Base-by-base conservation (phyloP, 2,797 vertebrate genomes). In the Ambastaia sidthimunki region DNA sequence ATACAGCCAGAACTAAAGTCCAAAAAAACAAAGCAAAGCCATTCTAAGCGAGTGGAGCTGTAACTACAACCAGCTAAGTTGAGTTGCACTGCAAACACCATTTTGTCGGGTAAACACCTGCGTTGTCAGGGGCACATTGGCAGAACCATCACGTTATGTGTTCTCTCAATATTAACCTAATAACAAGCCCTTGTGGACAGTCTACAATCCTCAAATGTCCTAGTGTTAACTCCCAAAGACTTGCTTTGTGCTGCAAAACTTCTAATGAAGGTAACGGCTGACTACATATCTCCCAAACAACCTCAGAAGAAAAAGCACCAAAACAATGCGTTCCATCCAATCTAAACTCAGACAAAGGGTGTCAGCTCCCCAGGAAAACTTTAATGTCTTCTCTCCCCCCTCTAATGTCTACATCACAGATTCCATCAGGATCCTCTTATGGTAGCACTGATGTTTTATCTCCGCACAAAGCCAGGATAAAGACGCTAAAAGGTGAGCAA, bases 401-500 rank as follows among this genome's bases (percentile, higher is more conserved):
- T 66, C 78, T 81, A 78, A 71, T 73, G 57, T 66, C 44, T 80
- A 85, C 75, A 78, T 79, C 72, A 76, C 52, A 80, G 79, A 84
- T 85, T 73, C 28, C 60, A 83, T 81, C 84, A 41, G 41, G 16
- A 48, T 60, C 11, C 55, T 82, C 52, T 52, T 50, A 66, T 0
- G 78, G 21, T 80, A 44, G 47, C 65, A 28, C n/a, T 11, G 25
- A 28, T 60, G 52, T 77, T 87, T 87, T 84, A 84, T 84, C 79
- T 77, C 81, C 25, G 4, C 81, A 85, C 82, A 81, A 84, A 83
- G 78, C 70, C 11, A 1, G 78, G 76, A 87, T 75, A 81, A 87
- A 85, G 60, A 82, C 34, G 44, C 72, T 74, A 81, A 69, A 71
- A 83, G 82, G 81, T 80, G 76, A 87, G 73, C 78, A 59, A 78